Percentiles rank a stretch among this genome's conserved stretches.
These are phyloP conservation scores for Macroteleia sp. DNA, from an alignment of 2,888 invertebrate genomes.

Conservation along the genomic window DNA sequence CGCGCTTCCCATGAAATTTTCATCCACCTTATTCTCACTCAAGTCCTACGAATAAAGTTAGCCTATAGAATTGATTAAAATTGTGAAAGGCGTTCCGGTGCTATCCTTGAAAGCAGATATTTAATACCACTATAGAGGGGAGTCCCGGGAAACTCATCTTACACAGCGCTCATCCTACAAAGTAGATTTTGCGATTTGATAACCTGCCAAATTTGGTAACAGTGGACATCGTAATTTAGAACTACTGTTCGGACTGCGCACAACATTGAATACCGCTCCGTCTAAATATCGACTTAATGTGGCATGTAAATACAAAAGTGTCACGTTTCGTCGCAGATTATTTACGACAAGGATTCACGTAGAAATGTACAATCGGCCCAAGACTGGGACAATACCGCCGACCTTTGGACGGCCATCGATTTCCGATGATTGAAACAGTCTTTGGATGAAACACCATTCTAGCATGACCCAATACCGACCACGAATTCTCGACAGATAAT, in stretches of 20 bases:
- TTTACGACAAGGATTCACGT: constrained; percentile 28
- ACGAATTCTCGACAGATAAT: no score
- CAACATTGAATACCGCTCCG: constrained; percentile 37
- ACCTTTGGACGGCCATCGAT: no score
- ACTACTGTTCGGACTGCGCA: constrained; percentile 34
- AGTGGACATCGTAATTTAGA: constrained; percentile 26
- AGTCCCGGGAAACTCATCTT: constrained; percentile 29
- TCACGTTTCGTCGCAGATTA: constrained; percentile 27
- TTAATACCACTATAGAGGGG: constrained; percentile 16
- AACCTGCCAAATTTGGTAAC: constrained; percentile 41
- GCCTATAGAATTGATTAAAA: constrained; percentile 47
- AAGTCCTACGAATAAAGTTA: constrained; percentile 32
- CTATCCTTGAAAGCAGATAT: constrained; percentile 54
- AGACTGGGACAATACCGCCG: no score
- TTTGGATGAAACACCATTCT: no score
- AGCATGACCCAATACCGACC: no score
- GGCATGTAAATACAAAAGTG: constrained; percentile 34
- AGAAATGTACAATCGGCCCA: no score
- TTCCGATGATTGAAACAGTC: no score
- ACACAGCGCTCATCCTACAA: constrained; percentile 34
- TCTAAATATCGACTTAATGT: constrained; percentile 37
- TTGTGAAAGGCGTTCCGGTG: constrained; percentile 47
- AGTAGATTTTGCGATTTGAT: constrained; percentile 51
- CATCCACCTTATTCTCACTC: constrained; percentile 18
- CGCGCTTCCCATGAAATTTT: constrained; percentile 25